Evolutionary conservation across 2,888 invertebrate genomes (phyloP), one percentile per base, ranked within the genome.

Genomic region (Andrena bicolor): DNA sequence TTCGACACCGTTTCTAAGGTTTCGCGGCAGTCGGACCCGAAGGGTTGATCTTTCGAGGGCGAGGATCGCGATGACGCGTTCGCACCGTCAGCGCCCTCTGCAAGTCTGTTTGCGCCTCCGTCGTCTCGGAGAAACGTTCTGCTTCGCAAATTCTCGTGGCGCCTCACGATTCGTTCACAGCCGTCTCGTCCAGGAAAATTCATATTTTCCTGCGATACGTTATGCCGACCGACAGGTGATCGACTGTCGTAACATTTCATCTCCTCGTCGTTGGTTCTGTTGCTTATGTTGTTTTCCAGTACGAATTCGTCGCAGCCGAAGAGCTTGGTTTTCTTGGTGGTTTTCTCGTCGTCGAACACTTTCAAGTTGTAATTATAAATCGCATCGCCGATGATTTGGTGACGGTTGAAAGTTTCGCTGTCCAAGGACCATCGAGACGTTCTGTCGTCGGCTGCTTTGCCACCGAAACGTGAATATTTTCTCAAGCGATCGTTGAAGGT

Each of bases 401-500:
- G 32, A 23, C 13, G 1, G 7, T 41, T 7, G 49, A 2, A 1
- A 4, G 8, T 28, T 48, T 7, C 28, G n/a, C 2, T 16, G 16
- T 8, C 13, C 61, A 23, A 3, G 1, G 10, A 10, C n/a, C 8
- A 63, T 16, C 32, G n/a, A 35, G 7, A 10, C 16, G 35, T 0
- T 16, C n/a, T n/a, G 10, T 10, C 8, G 28, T 60, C 20, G 26
- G 2, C 32, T 20, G 23, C 63, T 41, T 16, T 16, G 3, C 30
- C 16, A 8, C 53, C 32, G 32, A 51, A 0, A 5, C 30, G 10
- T 7, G 65, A 32, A 16, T 35, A 69, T 2, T 26, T 73, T 63
- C 32, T 70, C 20, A 6, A 23, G 48, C 65, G 64, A 20, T 78
- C 68, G 69, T 85, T 74, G 66, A 92, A 92, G 48, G 81, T 91